phyloP scores from a whole-genome alignment of 2,797 vertebrate genomes.

The Necrosyrtes monachus region DNA sequence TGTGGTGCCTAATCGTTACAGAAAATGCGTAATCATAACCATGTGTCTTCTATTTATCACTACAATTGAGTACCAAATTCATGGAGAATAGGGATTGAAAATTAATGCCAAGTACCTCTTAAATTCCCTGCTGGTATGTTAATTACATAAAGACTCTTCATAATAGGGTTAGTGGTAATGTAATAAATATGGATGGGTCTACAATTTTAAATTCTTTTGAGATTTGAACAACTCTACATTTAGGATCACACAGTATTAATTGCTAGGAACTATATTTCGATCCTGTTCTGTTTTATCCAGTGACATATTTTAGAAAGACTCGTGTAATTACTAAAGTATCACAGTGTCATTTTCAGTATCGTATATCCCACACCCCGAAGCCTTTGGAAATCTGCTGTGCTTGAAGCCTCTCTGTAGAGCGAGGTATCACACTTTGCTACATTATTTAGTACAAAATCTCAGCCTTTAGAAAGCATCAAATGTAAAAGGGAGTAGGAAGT shows the following conservation, averaged over 20 bases:
- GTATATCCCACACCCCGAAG: not conserved
- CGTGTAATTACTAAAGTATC: not conserved
- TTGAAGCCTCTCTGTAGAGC: conserved; percentile 22
- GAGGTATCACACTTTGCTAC: conserved; percentile 7
- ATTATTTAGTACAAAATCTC: conserved; percentile 20
- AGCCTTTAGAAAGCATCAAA: conserved; percentile 43
- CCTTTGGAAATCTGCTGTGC: conserved; percentile 17
- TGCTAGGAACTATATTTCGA: not conserved
- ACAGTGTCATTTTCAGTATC: not conserved
- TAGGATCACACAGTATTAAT: not conserved
- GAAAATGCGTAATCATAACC: not conserved
- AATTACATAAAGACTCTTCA: conserved; percentile 51
- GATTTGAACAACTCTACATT: not conserved
- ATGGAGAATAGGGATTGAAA: conserved; percentile 36
- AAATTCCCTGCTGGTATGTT: conserved; percentile 58
- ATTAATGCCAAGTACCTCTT: conserved; percentile 53
- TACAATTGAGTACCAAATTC: conserved; percentile 39
- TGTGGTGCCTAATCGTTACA: not conserved
- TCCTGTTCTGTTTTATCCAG: not conserved
- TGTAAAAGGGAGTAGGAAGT: conserved; percentile 15
- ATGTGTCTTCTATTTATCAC: conserved; percentile 54
- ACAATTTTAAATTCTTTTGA: conserved; percentile 45
- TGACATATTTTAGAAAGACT: not conserved
- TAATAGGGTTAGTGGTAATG: conserved; percentile 55
- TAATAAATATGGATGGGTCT: conserved; percentile 52